A percentile compares a stretch with the other conserved stretches of the same genome.
phyloP scores from a whole-genome alignment of 2,113 vertebrate genomes.

The Tupaia chinensis region DNA sequence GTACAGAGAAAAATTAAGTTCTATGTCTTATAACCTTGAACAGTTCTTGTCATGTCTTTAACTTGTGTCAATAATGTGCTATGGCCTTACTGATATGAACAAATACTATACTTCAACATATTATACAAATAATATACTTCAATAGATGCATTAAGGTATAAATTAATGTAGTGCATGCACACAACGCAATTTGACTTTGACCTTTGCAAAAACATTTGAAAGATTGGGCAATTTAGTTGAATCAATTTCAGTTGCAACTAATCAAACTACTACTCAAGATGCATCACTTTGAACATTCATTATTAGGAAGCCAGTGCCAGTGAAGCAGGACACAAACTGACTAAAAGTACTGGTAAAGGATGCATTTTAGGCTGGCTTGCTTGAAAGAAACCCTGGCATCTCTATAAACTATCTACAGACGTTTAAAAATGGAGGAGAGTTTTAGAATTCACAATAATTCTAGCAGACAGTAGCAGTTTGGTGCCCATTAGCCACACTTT shows the following conservation, averaged over 20 bases:
- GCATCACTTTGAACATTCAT: neutral
- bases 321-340: fast-evolving
- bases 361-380: fast-evolving
- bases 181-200: slow-evolving; percentile 53
- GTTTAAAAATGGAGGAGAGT: neutral
- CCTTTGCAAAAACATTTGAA: slow-evolving; percentile 42
- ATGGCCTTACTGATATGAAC: fast-evolving
- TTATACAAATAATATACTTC: neutral
- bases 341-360: neutral
- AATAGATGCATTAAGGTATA: neutral
- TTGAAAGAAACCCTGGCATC: neutral
- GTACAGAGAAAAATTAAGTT: neutral
- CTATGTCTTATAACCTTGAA: neutral
- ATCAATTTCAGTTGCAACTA: slow-evolving; percentile 28
- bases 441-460: neutral
- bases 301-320: neutral
- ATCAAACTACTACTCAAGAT: neutral
- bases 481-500: neutral
- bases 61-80: no score
- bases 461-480: neutral
- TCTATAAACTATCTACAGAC: neutral
- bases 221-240: slow-evolving; percentile 43
- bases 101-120: neutral
- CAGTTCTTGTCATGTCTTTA: neutral
- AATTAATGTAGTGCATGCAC: slow-evolving; percentile 58